Percentiles rank a stretch among this genome's conserved stretches.
Evolutionary conservation across 2,113 vertebrate species (phyloP).

Genomic region (Ardeotis arabs): DNA sequence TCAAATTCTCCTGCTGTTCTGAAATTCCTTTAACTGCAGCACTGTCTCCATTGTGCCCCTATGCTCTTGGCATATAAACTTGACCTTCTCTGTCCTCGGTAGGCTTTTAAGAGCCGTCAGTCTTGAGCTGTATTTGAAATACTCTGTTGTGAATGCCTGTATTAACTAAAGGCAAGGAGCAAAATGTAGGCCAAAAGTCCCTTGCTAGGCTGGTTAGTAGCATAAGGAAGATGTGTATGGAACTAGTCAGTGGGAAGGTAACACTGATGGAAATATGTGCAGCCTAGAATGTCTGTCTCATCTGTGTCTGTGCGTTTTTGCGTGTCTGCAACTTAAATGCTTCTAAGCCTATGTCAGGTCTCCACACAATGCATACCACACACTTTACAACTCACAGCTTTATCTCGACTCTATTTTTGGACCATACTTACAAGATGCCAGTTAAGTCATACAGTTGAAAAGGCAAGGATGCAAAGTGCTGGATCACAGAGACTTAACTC

Average conservation of each 20-base stretch:
- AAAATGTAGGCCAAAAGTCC: neutral
- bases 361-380: neutral
- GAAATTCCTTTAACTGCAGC: neutral
- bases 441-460: constrained; percentile 27
- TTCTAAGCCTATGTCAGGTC: neutral
- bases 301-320: neutral
- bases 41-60: neutral
- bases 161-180: neutral
- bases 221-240: neutral
- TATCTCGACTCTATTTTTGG: constrained; percentile 57
- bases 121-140: neutral
- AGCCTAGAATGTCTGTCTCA: neutral
- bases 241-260: neutral
- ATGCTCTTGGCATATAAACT: neutral
- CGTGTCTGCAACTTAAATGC: neutral
- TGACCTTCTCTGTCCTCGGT: neutral
- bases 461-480: neutral
- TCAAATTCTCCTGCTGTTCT: neutral
- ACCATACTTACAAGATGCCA: constrained; percentile 13
- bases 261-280: neutral
- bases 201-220: neutral
- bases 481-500: neutral
- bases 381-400: neutral
- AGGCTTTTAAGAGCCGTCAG: neutral
- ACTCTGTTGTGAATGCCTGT: neutral